A percentile compares a stretch with the other conserved stretches of the same genome.
phyloP scores from a whole-genome alignment of 2,888 invertebrate species.

The Rhagonycha fulva region DNA sequence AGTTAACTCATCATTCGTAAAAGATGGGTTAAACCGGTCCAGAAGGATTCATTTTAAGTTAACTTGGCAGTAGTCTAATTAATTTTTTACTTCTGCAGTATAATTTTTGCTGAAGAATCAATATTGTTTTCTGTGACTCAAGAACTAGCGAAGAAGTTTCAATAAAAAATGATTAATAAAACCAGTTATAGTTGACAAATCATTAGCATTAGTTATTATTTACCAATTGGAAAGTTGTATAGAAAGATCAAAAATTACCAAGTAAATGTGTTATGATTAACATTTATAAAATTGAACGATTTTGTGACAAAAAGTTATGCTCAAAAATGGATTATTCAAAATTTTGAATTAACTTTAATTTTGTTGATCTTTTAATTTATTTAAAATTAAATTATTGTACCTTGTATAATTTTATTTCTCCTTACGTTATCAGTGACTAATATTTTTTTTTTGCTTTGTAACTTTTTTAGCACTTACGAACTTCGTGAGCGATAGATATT shows the following conservation, averaged over 20 bases:
- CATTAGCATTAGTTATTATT: background rate
- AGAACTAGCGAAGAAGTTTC: background rate
- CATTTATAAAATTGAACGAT: no score
- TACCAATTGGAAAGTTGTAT: background rate
- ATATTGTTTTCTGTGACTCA: no score
- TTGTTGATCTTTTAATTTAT: no score
- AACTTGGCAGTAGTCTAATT: background rate
- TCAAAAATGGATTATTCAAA: background rate
- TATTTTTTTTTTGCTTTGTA: no score
- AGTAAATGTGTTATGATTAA: background rate
- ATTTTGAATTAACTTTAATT: background rate
- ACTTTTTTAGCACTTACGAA: background rate
- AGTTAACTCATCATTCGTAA: no score
- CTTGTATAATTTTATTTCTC: background rate
- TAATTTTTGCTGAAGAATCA: background rate
- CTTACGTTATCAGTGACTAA: background rate
- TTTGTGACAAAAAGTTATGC: no score
- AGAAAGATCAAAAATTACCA: background rate
- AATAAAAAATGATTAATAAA: background rate
- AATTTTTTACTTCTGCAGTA: background rate
- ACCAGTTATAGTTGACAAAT: background rate
- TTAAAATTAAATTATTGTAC: background rate
- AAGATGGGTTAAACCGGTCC: no score
- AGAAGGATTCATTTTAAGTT: background rate
- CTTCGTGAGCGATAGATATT: background rate